phyloP scores from a whole-genome alignment of 2,888 invertebrate species.

The Drosophila subquinaria region DNA sequence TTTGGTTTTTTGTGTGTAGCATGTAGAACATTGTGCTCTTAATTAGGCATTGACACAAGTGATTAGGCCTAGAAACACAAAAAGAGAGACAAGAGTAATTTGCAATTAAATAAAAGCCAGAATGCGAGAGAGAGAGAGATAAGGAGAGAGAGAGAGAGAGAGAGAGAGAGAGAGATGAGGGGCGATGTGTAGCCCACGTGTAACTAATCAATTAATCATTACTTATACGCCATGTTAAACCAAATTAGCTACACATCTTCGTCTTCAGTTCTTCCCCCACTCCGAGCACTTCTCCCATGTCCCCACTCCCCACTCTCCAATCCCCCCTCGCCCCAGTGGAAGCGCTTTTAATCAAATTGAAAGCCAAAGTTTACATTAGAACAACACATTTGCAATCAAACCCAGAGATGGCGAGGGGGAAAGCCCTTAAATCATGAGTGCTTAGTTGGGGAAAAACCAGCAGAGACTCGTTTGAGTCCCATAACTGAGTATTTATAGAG shows the following conservation, averaged over 20 bases:
- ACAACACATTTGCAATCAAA: constrained; percentile 12
- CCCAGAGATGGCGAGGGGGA: neutral
- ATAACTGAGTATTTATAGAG: no score
- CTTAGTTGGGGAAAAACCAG: neutral
- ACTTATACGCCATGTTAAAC: constrained; percentile 43
- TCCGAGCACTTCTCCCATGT: neutral
- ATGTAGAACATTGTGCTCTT: constrained; percentile 16
- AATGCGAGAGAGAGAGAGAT: neutral
- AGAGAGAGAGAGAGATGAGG: neutral
- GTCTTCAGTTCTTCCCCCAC: neutral
- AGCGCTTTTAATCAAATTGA: constrained; percentile 27
- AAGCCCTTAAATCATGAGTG: constrained; percentile 10
- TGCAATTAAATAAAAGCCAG: constrained; percentile 29
- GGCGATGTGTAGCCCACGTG: constrained; percentile 43
- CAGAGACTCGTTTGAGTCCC: neutral
- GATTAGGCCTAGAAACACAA: constrained; percentile 18
- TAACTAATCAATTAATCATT: constrained; percentile 63
- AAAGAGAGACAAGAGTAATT: constrained; percentile 20
- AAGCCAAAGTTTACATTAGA: constrained; percentile 27
- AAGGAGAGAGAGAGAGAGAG: neutral
- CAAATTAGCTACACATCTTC: constrained; percentile 42
- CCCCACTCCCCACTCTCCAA: neutral
- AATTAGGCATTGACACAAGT: constrained; percentile 30
- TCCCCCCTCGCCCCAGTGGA: neutral
- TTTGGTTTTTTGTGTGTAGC: neutral